A percentile compares a stretch with the other conserved stretches of the same genome.
Evolutionary conservation across 1,140 invertebrate genomes (phyloP).

Genomic region (Homalodisca vitripennis): DNA sequence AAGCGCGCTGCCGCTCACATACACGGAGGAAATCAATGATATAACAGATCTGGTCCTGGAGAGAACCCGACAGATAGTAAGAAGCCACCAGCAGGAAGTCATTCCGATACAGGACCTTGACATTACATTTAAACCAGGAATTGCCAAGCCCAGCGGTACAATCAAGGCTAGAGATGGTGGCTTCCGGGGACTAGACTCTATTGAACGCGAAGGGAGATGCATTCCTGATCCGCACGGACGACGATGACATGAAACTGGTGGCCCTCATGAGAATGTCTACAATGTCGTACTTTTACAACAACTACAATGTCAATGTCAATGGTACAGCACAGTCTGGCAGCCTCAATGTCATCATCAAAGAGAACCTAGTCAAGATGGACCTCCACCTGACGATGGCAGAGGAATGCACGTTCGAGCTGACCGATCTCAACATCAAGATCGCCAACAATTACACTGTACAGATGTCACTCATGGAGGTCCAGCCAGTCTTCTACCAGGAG

Average conservation of each 20-base stretch:
- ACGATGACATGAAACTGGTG: conserved; percentile 7
- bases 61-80: conserved; percentile 4
- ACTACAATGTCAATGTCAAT: background rate
- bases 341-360: conserved; percentile 17
- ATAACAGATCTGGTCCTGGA: conserved; percentile 13
- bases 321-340: background rate
- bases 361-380: conserved; percentile 24
- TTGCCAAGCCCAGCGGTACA: background rate
- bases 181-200: conserved; percentile 1
- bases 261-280: conserved; percentile 12
- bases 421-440: conserved; percentile 15
- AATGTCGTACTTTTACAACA: conserved; percentile 21
- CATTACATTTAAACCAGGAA: conserved; percentile 15
- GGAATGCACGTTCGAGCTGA: conserved; percentile 11
- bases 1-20: conserved; percentile 3
- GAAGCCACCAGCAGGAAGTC: background rate
- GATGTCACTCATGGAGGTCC: conserved; percentile 15
- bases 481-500: background rate
- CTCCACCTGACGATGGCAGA: conserved; percentile 11
- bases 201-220: conserved; percentile 1
- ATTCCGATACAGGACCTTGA: conserved; percentile 21
- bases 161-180: conserved; percentile 9
- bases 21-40: conserved; percentile 18
- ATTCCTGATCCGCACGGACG: background rate
- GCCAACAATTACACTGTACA: conserved; percentile 25